Base-by-base conservation (phyloP, 2,888 invertebrate species). In the Morpho helenor region DNA sequence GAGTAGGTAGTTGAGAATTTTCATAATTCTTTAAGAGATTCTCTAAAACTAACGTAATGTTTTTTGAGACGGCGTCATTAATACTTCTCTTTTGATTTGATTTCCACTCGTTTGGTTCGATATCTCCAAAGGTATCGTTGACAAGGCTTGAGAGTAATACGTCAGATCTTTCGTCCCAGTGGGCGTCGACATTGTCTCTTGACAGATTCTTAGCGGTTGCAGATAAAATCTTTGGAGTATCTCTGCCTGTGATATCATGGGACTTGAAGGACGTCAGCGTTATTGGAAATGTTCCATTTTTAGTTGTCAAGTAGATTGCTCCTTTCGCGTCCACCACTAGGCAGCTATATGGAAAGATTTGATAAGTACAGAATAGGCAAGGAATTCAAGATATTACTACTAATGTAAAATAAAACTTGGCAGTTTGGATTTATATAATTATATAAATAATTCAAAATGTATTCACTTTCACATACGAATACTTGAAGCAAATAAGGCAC, bases 11-110 rank as follows among this genome's bases (percentile, higher is more conserved):
- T 75, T 97, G 96, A 31, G 96, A 96, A 77, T 96, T 96, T 80
- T 97, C 97, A 77, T 97, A 97, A 81, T 97, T 95, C 85, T 97
- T 96, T 69, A 97, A 91, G 45, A 97, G 91, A 77, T 96, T 96
- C 76, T 97, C 97, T 67, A 97, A 85, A 5, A 97, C 94, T 75
- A 94, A 92, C 0, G 96, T 96, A 65, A 97, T 97, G 76, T 97
- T 97, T 72, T 94, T 94, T 57, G 96, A 96, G 9, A 97, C 93
- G 42, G 94, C 93, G 69, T 95, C 95, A 67, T 93, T 94, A 39
- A 93, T 90, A 58, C 92, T 92, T 57, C 93, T 86, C 69, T 88
- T 87, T 39, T 68, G 66, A 60, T 75, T 80, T 73, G 73, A 72
- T 77, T 80, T 86, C 75, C 80, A 80, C 45, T 75, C 60, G 52